Evolutionary conservation across 2,888 invertebrate genomes (phyloP).

Genomic region (Philereme vetulata): DNA sequence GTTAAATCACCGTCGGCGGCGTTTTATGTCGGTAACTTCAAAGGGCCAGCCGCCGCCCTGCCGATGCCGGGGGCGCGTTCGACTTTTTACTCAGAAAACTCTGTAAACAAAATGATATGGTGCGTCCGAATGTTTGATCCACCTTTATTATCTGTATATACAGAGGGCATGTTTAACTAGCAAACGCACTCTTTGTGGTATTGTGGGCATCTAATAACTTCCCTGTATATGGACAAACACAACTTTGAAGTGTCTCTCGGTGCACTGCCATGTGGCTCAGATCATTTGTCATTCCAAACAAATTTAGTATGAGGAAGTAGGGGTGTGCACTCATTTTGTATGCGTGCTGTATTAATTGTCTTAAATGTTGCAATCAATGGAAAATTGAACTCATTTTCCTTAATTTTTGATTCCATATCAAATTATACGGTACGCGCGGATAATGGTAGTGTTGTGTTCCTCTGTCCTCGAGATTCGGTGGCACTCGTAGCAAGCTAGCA

Average conservation of each 20-base stretch:
- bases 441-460: constrained; percentile 51
- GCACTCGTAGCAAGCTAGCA: constrained; percentile 59
- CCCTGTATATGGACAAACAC: constrained; percentile 53
- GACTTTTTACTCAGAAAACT: constrained; percentile 83
- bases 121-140: constrained; percentile 81
- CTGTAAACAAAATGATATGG: constrained; percentile 83
- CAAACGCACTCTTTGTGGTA: constrained; percentile 70
- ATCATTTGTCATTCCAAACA: constrained; percentile 9
- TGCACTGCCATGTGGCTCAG: constrained; percentile 14
- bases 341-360: neutral
- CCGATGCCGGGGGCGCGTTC: constrained; percentile 77
- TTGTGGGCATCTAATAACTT: constrained; percentile 64
- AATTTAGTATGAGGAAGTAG: constrained; percentile 4
- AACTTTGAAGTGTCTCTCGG: constrained; percentile 47
- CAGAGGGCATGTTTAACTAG: constrained; percentile 72
- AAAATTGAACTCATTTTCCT: constrained; percentile 26
- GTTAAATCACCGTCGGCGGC: constrained; percentile 84
- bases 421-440: constrained; percentile 43
- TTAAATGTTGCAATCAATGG: constrained; percentile 1
- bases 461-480: constrained; percentile 55
- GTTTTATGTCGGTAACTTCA: constrained; percentile 83
- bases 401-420: constrained; percentile 42
- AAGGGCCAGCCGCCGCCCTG: constrained; percentile 71
- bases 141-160: constrained; percentile 80
- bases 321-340: neutral